These are phyloP conservation scores for Sphaerodactylus townsendi DNA, from an alignment of 2,113 vertebrate genomes.

Conservation along the genomic window DNA sequence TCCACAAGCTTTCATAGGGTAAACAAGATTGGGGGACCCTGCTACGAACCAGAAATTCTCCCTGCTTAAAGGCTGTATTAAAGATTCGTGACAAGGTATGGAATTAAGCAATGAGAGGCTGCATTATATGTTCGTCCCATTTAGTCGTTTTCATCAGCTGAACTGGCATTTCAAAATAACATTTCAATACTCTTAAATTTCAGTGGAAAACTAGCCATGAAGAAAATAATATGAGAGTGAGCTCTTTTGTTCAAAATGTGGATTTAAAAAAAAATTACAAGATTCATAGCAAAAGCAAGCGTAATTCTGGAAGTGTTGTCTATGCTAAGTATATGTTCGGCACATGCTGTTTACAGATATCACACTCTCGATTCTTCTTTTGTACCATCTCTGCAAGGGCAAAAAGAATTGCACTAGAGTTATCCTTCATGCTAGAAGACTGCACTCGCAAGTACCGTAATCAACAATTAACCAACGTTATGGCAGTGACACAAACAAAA, in stretches of 20 bases:
- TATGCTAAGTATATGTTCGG: background rate
- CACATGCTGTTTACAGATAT: background rate
- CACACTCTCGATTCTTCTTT: background rate
- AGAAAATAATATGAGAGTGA: background rate
- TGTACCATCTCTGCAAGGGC: background rate
- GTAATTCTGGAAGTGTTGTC: background rate
- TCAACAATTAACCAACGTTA: slow-evolving; percentile 15
- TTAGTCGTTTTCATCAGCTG: background rate
- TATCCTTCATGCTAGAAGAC: background rate
- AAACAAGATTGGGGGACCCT: too few species aligned
- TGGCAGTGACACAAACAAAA: slow-evolving; percentile 17
- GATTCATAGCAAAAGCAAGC: background rate
- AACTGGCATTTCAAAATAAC: background rate
- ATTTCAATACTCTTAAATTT: background rate
- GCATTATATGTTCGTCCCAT: background rate
- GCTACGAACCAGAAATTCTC: too few species aligned
- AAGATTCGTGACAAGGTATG: background rate
- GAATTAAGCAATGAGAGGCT: background rate
- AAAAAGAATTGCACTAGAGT: background rate
- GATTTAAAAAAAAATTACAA: background rate
- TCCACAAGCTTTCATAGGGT: too few species aligned
- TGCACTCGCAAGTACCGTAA: background rate
- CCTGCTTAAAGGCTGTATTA: too few species aligned
- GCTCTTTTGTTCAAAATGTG: background rate
- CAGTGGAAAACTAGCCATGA: background rate